Percentiles rank a stretch among this genome's conserved stretches.
phyloP scores from a whole-genome alignment of 2,888 invertebrate species.

The Hypselothyrea guttata region DNA sequence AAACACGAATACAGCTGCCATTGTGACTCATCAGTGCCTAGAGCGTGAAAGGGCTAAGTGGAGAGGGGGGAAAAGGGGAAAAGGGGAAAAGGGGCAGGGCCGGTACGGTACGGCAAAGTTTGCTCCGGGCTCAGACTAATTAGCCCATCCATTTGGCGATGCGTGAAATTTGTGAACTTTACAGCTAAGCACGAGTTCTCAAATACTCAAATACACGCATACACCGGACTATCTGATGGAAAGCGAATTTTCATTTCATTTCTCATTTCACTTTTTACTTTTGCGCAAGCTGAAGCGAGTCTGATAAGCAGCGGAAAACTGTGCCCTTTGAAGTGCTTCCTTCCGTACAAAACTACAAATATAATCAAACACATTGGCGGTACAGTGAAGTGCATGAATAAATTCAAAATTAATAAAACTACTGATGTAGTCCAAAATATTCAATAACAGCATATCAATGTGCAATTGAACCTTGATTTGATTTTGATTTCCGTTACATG shows the following conservation, averaged over 20 bases:
- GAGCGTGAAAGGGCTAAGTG: not conserved
- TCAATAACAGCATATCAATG: not conserved
- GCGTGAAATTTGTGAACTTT: conserved; percentile 61
- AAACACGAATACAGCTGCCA: conserved; percentile 9
- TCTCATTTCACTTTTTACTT: not conserved
- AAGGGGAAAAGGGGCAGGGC: not conserved
- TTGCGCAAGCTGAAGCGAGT: not conserved
- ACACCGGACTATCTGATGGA: conserved; percentile 54
- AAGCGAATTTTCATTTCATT: conserved; percentile 34
- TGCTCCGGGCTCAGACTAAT: conserved; percentile 41
- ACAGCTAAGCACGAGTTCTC: conserved; percentile 40
- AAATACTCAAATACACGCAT: not conserved
- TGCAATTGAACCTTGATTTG: no score
- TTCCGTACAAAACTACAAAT: no score
- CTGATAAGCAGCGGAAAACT: conserved; percentile 10
- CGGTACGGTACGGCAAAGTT: not conserved
- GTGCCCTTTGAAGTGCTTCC: not conserved
- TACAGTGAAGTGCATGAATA: not conserved
- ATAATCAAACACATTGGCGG: no score
- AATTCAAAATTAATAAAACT: not conserved
- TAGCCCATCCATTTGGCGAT: conserved; percentile 53
- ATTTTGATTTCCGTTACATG: no score
- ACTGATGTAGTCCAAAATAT: conserved; percentile 10
- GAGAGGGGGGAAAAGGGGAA: not conserved
- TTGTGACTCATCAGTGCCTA: conserved; percentile 52